These are phyloP conservation scores for Ptilodon capucinus DNA, from an alignment of 2,888 invertebrate genomes.

Conservation along the genomic window DNA sequence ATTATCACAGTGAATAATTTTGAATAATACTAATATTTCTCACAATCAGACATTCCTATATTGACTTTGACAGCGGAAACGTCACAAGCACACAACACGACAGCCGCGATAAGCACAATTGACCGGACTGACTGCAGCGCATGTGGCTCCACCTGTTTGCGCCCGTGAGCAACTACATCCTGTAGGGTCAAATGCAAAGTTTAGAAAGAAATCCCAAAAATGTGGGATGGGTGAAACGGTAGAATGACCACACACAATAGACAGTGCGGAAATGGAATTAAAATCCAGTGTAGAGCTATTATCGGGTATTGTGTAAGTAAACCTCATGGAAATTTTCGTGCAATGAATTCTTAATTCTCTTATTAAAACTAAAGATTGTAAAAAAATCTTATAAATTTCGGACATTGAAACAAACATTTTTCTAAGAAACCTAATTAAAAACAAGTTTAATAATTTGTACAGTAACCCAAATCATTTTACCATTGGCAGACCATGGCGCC, in stretches of 20 bases:
- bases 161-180: conserved; percentile 55
- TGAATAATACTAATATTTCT: conserved; percentile 47
- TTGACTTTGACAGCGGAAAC: conserved; percentile 71
- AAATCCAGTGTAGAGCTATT: conserved; percentile 50
- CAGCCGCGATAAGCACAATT: conserved; percentile 46
- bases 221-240: conserved; percentile 69
- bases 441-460: background rate
- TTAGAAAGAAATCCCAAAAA: conserved; percentile 64
- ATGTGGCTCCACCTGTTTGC: conserved; percentile 74
- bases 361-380: background rate
- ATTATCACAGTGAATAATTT: conserved; percentile 39
- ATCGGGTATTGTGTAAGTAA: conserved; percentile 41
- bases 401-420: too few species aligned
- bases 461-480: background rate
- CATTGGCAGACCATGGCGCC: conserved; percentile 39
- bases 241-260: conserved; percentile 63
- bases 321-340: conserved; percentile 31
- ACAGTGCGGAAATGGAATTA: conserved; percentile 60
- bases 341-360: conserved; percentile 1
- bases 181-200: conserved; percentile 56
- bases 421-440: background rate
- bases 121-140: conserved; percentile 51
- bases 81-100: conserved; percentile 56
- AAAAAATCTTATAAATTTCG: background rate
- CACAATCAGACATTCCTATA: conserved; percentile 55